A percentile compares a stretch with the other conserved stretches of the same genome.
phyloP scores from a whole-genome alignment of 2,888 invertebrate species.

The Gandaritis pyraliata region DNA sequence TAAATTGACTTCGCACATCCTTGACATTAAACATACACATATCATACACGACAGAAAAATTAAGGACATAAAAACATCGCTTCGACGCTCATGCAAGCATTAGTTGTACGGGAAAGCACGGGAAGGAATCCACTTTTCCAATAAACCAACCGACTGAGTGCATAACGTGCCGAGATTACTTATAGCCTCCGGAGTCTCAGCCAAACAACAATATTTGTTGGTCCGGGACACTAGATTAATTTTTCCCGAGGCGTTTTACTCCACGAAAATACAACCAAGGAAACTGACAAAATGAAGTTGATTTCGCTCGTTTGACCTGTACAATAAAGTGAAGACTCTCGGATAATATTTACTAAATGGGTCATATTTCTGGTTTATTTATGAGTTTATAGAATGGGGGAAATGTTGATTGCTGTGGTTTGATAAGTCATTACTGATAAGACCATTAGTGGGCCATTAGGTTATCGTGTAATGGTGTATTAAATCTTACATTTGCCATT shows the following conservation, averaged over 20 bases:
- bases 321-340: constrained; percentile 20
- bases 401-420: constrained; percentile 16
- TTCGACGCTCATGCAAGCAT: constrained; percentile 38
- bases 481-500: constrained; percentile 12
- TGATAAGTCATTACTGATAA: constrained; percentile 20
- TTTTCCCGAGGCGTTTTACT: constrained; percentile 74
- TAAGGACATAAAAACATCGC: not conserved
- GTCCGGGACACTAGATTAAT: constrained; percentile 76
- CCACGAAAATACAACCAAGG: constrained; percentile 50
- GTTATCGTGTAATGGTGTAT: constrained; percentile 14
- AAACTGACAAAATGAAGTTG: constrained; percentile 43
- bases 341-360: constrained; percentile 24
- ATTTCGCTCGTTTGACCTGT: constrained; percentile 35
- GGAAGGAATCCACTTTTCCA: constrained; percentile 68
- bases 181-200: constrained; percentile 66
- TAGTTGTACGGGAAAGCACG: constrained; percentile 48
- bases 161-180: constrained; percentile 80
- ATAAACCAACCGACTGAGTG: constrained; percentile 73
- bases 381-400: constrained; percentile 9
- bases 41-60: not conserved
- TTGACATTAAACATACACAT: not conserved
- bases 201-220: constrained; percentile 81
- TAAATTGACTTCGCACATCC: constrained; percentile 1
- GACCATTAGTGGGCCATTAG: constrained; percentile 18
- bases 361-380: constrained; percentile 17